Evolutionary conservation across 2,888 invertebrate species (phyloP).

Genomic region (Helleia helle): DNA sequence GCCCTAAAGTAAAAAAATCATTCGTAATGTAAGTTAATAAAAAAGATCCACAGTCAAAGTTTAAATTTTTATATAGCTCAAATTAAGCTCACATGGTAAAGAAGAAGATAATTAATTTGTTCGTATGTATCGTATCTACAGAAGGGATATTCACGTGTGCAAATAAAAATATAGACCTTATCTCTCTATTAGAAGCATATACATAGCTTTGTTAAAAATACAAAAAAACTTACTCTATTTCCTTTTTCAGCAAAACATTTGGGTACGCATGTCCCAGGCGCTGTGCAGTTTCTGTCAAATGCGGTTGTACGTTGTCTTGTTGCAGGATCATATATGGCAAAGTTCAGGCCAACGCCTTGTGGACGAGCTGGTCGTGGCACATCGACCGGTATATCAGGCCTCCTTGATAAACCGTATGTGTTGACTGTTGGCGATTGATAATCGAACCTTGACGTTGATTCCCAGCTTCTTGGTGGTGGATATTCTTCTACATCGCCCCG

Average conservation of each 20-base stretch:
- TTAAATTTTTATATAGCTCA: too few species aligned
- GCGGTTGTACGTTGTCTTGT: constrained; percentile 52
- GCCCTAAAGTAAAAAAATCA: constrained; percentile 69
- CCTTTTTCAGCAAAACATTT: constrained; percentile 94
- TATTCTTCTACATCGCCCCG: constrained; percentile 27
- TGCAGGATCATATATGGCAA: constrained; percentile 47
- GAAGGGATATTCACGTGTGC: too few species aligned
- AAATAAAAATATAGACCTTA: too few species aligned
- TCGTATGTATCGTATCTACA: too few species aligned
- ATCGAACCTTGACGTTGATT: constrained; percentile 1
- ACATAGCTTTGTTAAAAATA: too few species aligned
- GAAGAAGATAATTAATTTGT: too few species aligned
- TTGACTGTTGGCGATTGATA: constrained; percentile 14
- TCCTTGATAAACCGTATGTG: constrained; percentile 13
- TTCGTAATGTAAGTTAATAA: too few species aligned
- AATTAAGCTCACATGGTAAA: too few species aligned
- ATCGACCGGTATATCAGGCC: constrained; percentile 34
- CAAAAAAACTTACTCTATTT: constrained; percentile 74
- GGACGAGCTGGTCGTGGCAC: constrained; percentile 30
- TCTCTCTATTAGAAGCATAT: too few species aligned
- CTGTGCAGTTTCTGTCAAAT: constrained; percentile 76
- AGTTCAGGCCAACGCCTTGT: constrained; percentile 35
- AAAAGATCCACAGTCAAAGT: too few species aligned
- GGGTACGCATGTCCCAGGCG: constrained; percentile 82
- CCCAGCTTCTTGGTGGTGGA: too few species aligned